phyloP scores from a whole-genome alignment of 2,888 invertebrate species.

The Neria commutata region DNA sequence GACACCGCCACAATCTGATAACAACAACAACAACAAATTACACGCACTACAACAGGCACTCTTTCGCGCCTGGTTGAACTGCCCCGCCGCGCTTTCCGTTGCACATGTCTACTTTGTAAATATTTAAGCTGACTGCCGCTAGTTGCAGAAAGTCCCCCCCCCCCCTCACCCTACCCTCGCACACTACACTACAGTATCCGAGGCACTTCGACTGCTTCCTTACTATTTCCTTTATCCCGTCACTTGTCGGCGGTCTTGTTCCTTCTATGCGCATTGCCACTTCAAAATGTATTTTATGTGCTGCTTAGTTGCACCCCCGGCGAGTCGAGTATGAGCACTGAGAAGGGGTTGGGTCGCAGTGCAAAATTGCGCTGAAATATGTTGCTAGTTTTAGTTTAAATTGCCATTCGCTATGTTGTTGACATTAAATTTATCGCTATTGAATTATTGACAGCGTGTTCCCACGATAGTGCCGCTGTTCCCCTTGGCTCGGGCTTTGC shows the following conservation, averaged over 20 bases:
- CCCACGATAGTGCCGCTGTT: no score
- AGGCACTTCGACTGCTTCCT: background rate
- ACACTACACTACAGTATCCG: no score
- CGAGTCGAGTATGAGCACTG: no score
- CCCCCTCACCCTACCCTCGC: no score
- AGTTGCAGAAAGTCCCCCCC: no score
- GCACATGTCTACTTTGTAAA: background rate
- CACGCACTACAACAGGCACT: background rate
- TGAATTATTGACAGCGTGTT: background rate
- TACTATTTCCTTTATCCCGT: background rate
- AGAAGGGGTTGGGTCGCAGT: no score
- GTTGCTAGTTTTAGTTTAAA: background rate
- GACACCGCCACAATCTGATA: no score
- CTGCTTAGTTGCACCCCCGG: background rate
- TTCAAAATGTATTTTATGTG: background rate
- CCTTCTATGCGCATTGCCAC: background rate
- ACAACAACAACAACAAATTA: no score
- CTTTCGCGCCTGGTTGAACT: background rate
- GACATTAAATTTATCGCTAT: conserved; percentile 7
- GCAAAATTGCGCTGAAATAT: background rate
- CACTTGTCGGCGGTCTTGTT: background rate
- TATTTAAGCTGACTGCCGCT: background rate
- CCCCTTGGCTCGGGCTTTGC: background rate
- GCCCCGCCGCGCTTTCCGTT: background rate
- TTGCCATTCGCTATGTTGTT: conserved; percentile 3